Conservation (phyloP, 2,797 vertebrate genomes). For the Rousettus madagascariensis region DNA sequence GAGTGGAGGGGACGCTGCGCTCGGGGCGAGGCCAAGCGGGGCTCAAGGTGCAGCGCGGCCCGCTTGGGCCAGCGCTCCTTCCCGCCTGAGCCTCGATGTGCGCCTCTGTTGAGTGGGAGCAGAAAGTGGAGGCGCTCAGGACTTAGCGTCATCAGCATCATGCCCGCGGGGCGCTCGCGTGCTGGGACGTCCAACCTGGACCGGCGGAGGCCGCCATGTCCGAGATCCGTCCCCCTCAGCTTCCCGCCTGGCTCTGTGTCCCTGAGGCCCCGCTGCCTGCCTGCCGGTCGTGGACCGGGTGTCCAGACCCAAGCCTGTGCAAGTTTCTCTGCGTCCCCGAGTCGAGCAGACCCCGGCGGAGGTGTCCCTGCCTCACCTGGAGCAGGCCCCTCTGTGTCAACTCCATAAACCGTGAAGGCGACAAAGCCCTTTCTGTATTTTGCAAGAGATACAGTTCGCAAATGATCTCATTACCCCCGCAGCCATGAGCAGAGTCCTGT, state of each 20-base stretch:
- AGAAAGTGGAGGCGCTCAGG: not conserved
- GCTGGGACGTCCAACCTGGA: accelerated
- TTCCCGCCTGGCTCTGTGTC: not conserved
- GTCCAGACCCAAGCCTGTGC: not conserved
- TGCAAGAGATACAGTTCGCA: constrained; percentile 51
- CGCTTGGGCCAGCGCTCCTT: not conserved
- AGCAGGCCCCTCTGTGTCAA: constrained; percentile 28
- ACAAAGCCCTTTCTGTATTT: constrained; percentile 73
- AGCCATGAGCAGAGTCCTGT: constrained; percentile 1
- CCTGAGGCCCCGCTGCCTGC: accelerated
- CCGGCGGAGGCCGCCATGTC: not conserved
- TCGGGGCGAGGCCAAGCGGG: not conserved
- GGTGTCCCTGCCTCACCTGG: constrained; percentile 4
- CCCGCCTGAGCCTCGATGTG: not conserved
- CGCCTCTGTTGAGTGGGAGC: not conserved
- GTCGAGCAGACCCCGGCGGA: not conserved
- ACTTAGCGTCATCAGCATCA: not conserved
- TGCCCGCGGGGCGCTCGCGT: accelerated
- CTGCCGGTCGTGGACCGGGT: not conserved
- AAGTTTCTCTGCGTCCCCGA: not conserved
- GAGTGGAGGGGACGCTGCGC: not conserved
- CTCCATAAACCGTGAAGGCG: constrained; percentile 46
- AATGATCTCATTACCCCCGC: constrained; percentile 58
- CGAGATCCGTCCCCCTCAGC: not conserved
- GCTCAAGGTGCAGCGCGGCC: not conserved